Evolutionary conservation across 2,888 invertebrate species (phyloP).

Genomic region (Heliconius charithonia): DNA sequence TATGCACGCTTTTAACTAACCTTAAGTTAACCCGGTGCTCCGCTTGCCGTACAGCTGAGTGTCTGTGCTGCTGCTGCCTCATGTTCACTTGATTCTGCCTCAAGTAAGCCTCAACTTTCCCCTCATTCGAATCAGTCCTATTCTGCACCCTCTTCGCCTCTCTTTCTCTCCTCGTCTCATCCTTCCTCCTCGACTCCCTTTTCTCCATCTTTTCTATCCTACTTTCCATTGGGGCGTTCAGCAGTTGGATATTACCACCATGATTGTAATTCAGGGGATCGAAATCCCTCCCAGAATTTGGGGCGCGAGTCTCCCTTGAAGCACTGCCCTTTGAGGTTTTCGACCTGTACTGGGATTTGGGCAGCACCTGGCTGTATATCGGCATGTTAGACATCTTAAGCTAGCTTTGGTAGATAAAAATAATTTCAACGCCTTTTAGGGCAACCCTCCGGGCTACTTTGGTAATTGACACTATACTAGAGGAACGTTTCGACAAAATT

Average conservation of each 20-base stretch:
- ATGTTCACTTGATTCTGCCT: constrained; percentile 80
- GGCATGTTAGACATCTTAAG: constrained; percentile 80
- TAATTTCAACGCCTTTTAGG: constrained; percentile 52
- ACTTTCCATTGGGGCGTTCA: constrained; percentile 60
- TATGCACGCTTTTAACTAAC: constrained; percentile 52
- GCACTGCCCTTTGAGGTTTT: constrained; percentile 59
- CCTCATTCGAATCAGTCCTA: constrained; percentile 63
- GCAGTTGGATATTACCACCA: constrained; percentile 73
- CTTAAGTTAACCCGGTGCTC: constrained; percentile 80
- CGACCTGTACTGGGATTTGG: constrained; percentile 71
- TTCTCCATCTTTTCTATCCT: constrained; percentile 64
- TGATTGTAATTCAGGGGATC: constrained; percentile 86
- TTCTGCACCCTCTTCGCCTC: constrained; percentile 60
- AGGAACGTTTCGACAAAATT: constrained; percentile 64
- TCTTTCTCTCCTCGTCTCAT: constrained; percentile 53
- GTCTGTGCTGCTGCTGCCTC: constrained; percentile 76
- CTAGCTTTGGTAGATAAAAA: constrained; percentile 73
- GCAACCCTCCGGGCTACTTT: constrained; percentile 58
- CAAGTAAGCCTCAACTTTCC: constrained; percentile 78
- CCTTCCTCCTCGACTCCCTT: constrained; percentile 59
- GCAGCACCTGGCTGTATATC: constrained; percentile 80
- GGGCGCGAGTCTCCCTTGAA: constrained; percentile 53
- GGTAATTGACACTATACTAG: constrained; percentile 74
- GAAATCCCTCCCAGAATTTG: constrained; percentile 79
- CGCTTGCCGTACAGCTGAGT: constrained; percentile 77